These are phyloP conservation scores for Crocallis elinguaria DNA, from an alignment of 2,888 invertebrate species.

Conservation along the genomic window DNA sequence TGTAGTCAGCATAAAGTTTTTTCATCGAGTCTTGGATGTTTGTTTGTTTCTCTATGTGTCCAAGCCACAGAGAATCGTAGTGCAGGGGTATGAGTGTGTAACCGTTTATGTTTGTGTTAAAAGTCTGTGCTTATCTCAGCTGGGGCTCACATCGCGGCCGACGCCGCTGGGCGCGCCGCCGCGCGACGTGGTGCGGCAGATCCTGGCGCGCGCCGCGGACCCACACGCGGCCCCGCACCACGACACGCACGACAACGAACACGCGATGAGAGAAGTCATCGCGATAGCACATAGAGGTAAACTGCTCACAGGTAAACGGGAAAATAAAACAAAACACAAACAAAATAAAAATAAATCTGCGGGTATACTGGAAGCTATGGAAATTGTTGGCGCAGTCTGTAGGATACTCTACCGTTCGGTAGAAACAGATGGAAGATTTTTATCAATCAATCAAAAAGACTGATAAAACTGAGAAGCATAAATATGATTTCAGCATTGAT, in stretches of 20 bases:
- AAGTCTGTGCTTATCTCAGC: slow-evolving; percentile 50
- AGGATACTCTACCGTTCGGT: background rate
- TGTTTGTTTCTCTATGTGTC: no score
- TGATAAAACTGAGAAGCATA: no score
- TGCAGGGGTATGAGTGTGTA: no score
- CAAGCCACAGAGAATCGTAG: no score
- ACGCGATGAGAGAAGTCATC: slow-evolving; percentile 77
- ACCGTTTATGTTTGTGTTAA: no score
- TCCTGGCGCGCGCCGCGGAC: slow-evolving; percentile 75
- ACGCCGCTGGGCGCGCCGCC: slow-evolving; percentile 78
- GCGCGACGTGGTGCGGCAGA: slow-evolving; percentile 79
- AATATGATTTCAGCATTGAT: no score
- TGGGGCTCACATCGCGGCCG: slow-evolving; percentile 75
- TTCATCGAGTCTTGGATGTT: no score
- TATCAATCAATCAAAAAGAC: no score
- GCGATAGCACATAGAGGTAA: slow-evolving; percentile 80
- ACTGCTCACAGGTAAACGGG: background rate
- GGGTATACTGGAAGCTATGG: background rate
- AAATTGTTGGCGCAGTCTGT: slow-evolving; percentile 1
- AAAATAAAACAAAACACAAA: no score
- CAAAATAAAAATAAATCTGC: no score
- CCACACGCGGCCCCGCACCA: slow-evolving; percentile 56
- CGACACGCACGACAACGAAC: slow-evolving; percentile 58
- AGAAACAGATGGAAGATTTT: background rate
- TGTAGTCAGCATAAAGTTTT: no score